phyloP scores from a whole-genome alignment of 2,888 invertebrate species.

The Euzophera pinguis region DNA sequence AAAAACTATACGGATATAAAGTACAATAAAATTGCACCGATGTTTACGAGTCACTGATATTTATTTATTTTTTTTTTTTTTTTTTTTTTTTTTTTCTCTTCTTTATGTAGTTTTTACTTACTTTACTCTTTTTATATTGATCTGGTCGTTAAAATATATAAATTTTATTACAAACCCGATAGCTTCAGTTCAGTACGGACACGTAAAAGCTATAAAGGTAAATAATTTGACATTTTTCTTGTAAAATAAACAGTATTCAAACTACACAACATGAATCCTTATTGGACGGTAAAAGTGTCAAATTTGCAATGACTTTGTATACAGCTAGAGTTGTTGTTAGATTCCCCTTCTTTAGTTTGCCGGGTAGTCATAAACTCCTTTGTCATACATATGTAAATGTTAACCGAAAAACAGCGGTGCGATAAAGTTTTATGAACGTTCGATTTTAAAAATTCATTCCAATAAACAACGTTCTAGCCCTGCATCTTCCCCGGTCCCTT shows the following conservation, averaged over 20 bases:
- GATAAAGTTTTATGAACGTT: constrained; percentile 10
- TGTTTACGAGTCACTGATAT: neutral
- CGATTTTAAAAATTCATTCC: constrained; percentile 1
- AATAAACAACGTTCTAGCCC: neutral
- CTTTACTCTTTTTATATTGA: neutral
- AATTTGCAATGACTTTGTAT: neutral
- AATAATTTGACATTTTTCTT: neutral
- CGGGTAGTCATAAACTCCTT: constrained; percentile 7
- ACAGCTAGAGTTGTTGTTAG: neutral
- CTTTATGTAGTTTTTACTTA: neutral
- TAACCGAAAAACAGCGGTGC: neutral
- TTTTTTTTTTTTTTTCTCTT: no score
- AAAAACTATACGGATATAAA: neutral
- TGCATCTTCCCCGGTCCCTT: neutral
- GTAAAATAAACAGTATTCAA: no score
- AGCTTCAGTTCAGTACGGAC: neutral
- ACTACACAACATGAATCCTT: no score
- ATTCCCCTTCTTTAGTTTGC: neutral
- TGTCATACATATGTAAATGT: constrained; percentile 1
- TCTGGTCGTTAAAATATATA: neutral
- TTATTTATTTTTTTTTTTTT: neutral
- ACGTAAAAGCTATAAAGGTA: constrained; percentile 2
- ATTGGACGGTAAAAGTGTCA: neutral
- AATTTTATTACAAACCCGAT: neutral
- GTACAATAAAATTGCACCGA: neutral